Conservation (phyloP, 2,888 invertebrate species). For the Mesorhabditis spiculigera region DNA sequence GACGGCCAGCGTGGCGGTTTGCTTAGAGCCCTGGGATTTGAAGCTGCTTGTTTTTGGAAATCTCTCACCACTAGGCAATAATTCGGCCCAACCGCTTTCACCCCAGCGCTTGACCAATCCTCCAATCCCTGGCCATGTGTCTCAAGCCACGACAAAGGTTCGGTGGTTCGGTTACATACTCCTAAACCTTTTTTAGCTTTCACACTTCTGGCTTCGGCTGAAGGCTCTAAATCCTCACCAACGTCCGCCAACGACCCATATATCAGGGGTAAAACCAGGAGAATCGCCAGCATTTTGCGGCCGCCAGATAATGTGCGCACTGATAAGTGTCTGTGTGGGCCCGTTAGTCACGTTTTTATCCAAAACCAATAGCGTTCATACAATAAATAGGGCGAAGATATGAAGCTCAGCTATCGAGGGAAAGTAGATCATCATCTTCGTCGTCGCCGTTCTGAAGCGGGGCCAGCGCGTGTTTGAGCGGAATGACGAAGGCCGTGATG, state of each 20-base stretch:
- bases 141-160: not conserved
- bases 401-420: slow-evolving; percentile 6
- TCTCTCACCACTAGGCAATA: not conserved
- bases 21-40: not conserved
- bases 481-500: slow-evolving; percentile 79
- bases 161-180: not conserved
- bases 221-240: too few species aligned
- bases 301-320: too few species aligned
- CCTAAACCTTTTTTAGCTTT: not conserved
- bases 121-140: not conserved
- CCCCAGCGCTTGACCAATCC: not conserved
- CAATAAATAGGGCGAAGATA: too few species aligned
- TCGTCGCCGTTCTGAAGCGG: slow-evolving; percentile 34
- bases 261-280: too few species aligned
- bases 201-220: too few species aligned
- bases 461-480: slow-evolving; percentile 63
- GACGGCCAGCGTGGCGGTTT: not conserved
- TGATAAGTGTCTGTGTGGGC: too few species aligned
- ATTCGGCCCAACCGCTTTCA: not conserved
- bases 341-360: too few species aligned
- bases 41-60: too few species aligned
- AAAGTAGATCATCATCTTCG: slow-evolving; percentile 39
- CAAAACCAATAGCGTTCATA: too few species aligned
- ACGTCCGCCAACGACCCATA: too few species aligned
- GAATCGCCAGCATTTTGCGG: too few species aligned